These are phyloP conservation scores for Rugalucina vietnamica DNA, from an alignment of 2,888 invertebrate species.

Conservation along the genomic window DNA sequence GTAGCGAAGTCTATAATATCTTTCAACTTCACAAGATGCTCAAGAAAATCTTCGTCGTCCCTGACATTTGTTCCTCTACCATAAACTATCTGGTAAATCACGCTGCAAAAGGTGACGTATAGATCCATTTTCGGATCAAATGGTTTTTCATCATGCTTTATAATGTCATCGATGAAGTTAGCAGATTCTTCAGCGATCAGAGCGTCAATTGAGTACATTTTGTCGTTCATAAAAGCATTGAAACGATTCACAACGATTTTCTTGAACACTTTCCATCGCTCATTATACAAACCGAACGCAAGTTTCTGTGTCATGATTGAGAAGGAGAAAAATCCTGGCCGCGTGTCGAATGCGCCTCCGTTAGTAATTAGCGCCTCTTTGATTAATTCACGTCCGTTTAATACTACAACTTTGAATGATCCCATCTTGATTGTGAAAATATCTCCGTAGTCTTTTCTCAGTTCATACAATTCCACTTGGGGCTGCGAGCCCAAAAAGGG, in stretches of 20 bases:
- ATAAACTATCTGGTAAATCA: constrained; percentile 41
- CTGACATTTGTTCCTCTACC: constrained; percentile 19
- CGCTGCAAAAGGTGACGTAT: constrained; percentile 13
- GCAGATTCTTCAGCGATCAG: background rate
- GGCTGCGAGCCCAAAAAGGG: constrained; percentile 44
- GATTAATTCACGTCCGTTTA: constrained; percentile 42
- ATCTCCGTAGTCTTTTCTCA: constrained; percentile 45
- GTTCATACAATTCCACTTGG: constrained; percentile 29
- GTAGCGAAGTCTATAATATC: background rate
- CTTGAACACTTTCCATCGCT: constrained; percentile 1
- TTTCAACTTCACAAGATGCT: background rate
- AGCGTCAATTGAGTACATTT: constrained; percentile 10
- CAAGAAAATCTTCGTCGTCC: constrained; percentile 30
- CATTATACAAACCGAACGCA: constrained; percentile 7
- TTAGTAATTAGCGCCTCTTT: constrained; percentile 12
- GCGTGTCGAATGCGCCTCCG: constrained; percentile 22
- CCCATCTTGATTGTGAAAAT: constrained; percentile 52
- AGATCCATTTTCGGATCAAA: constrained; percentile 7
- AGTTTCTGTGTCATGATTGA: background rate
- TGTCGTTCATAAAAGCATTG: constrained; percentile 20
- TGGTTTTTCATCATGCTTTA: background rate
- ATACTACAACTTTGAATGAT: constrained; percentile 40
- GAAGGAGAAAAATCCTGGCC: constrained; percentile 33
- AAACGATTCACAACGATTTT: constrained; percentile 23
- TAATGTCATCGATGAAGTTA: background rate